Evolutionary conservation across 2,113 vertebrate genomes (phyloP), one percentile per base, ranked within the genome.

Genomic region (Myrmecobius fasciatus): DNA sequence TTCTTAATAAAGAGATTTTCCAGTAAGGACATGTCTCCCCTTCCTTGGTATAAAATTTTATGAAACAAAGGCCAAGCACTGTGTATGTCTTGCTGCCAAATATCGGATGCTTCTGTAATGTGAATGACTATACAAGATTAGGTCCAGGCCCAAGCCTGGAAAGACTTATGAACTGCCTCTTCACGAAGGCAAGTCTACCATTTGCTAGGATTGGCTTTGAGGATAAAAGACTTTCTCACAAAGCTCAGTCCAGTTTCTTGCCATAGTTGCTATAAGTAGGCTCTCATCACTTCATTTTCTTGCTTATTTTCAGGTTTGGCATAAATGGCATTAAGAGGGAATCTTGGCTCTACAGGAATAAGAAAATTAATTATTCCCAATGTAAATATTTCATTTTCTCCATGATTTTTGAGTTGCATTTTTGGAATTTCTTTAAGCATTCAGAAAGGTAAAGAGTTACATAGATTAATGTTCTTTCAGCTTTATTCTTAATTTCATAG

Each of bases 121-220:
- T 8, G 12, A 2, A 54, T 11, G 91, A 54, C 53, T 53, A 75
- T 52, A 36, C 11, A 3, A 43, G 89, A 1, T 75, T 11, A 94
- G 93, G 94, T 99, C 98, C 99, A 97, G 99, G 99, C 52, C 99
- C 99, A 31, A 99, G 99, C 67, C 99, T 99, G 24, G 99, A 99
- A 53, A 99, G 99, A 91, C 99, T 99, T 99, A 99, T 99, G 99
- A 99, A 99, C 98, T 99, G 99, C 97, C 98, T 99, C 99, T 99
- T 99, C 98, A 99, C 99, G 96, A 99, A 99, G 7, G 98, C 99
- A 99, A 96, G 99, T 99, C 99, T 99, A 99, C 99, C 99, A 99
- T 99, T 99, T 99, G 98, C 99, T 99, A 17, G 99, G 99, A 96
- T 99, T 99, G 98, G 99, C 99, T 99, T 94, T 99, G 99, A 94